Base-by-base conservation (phyloP, 1,140 invertebrate genomes). In the Trichoplusia ni region DNA sequence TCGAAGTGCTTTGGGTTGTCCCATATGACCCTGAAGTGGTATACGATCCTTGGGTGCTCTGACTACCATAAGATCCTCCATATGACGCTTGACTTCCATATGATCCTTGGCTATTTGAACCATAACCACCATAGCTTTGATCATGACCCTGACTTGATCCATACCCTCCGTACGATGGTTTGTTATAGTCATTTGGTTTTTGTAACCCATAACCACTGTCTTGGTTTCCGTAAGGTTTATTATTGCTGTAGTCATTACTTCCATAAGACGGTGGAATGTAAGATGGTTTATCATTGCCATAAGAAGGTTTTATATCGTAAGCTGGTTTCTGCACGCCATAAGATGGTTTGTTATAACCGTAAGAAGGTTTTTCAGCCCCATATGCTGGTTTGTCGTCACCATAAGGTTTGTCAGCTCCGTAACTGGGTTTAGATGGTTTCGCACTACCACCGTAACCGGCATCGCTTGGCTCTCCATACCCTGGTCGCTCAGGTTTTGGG, bases 111-210 rank as follows among this genome's bases (percentile, higher is more conserved):
- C n/a, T n/a, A n/a, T n/a, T n/a, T n/a, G n/a, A n/a, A 4, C 44
- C 44, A 47, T 47, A 49, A 49, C 13, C 25, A 8, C 46, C 25
- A 1, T 40, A 16, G 29, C 11, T 33, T n/a, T 33, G 9, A 2
- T 11, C 29, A 33, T 33, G 11, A 9, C 29, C 29, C 11, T 3
- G 7, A 31, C 29, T 11, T n/a, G 9, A 33, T 2, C 8, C 9
- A n/a, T 11, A n/a, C 1, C 13, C 18, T 4, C 64, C 64, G 42
- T 70, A 69, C 6, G 19, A 21, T 35, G 70, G 64, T 56, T 60
- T 71, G 33, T 70, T 53, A 16, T 11, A 54, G 8, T 56, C 58
- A n/a, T 58, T 21, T 5, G 77, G 75, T 56, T 67, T 69, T 4
- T 49, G 25, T 11, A 37, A 23, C 9, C 49, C 31, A 14, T 53